These are phyloP conservation scores for Polypedilum pembai DNA, from an alignment of 1,140 invertebrate genomes.

Conservation along the genomic window DNA sequence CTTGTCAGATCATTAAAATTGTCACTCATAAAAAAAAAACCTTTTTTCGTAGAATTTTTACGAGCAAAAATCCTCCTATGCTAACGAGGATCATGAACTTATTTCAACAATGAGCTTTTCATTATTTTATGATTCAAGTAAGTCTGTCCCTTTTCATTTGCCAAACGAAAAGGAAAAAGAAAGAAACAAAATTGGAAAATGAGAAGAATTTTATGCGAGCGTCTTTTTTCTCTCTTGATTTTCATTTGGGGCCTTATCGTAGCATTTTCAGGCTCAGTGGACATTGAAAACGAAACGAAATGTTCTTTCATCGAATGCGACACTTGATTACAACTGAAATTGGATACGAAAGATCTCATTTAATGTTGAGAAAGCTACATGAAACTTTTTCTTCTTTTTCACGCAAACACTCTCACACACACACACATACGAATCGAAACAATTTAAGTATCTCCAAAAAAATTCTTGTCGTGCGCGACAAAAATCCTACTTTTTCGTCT, in stretches of 20 bases:
- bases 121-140: too few species aligned
- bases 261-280: neutral
- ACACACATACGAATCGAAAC: neutral
- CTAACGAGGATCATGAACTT: too few species aligned
- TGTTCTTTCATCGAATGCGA: neutral
- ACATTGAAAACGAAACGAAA: neutral
- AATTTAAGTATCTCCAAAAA: neutral
- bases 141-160: too few species aligned
- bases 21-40: too few species aligned
- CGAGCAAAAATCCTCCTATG: too few species aligned
- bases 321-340: neutral
- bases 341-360: neutral
- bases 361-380: constrained; percentile 8
- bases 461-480: neutral
- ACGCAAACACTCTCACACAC: neutral
- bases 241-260: constrained; percentile 10
- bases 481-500: neutral
- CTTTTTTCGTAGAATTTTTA: too few species aligned
- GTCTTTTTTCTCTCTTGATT: neutral
- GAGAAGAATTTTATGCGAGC: neutral
- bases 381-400: neutral
- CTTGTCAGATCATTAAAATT: too few species aligned
- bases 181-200: too few species aligned
- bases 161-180: too few species aligned
- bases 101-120: too few species aligned